phyloP scores from a whole-genome alignment of 2,797 vertebrate species.

The Rallus crepitans region DNA sequence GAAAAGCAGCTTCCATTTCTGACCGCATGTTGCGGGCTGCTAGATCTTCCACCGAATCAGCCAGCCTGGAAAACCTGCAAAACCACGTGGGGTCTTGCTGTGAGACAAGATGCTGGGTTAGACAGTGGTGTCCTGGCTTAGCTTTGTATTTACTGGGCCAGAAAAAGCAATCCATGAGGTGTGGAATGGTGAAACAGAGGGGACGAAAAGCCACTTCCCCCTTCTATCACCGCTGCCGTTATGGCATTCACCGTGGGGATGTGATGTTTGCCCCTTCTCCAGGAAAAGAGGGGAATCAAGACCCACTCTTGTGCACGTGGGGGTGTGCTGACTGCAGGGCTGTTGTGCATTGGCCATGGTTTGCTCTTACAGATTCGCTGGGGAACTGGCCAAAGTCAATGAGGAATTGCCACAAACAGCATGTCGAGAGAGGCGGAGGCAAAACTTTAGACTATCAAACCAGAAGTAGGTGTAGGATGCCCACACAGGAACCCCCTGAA shows the following conservation, averaged over 20 bases:
- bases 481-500: neutral
- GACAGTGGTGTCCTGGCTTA: rapidly evolving
- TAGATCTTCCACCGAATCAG: slow-evolving; percentile 48
- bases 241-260: neutral
- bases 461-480: neutral
- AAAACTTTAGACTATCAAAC: neutral
- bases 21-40: neutral
- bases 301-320: neutral
- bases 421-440: neutral
- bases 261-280: neutral
- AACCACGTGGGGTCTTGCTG: neutral
- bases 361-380: neutral
- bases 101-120: neutral
- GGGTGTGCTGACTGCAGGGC: neutral
- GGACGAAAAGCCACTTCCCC: neutral
- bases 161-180: neutral
- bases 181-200: neutral
- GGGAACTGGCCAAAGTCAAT: neutral
- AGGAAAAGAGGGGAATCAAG: neutral
- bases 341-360: neutral
- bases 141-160: neutral
- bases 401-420: neutral
- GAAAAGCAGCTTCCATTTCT: slow-evolving; percentile 61
- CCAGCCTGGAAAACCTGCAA: slow-evolving; percentile 76
- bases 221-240: rapidly evolving